phyloP scores from a whole-genome alignment of 1,140 invertebrate genomes.

The Druon quercuslanigerum region DNA sequence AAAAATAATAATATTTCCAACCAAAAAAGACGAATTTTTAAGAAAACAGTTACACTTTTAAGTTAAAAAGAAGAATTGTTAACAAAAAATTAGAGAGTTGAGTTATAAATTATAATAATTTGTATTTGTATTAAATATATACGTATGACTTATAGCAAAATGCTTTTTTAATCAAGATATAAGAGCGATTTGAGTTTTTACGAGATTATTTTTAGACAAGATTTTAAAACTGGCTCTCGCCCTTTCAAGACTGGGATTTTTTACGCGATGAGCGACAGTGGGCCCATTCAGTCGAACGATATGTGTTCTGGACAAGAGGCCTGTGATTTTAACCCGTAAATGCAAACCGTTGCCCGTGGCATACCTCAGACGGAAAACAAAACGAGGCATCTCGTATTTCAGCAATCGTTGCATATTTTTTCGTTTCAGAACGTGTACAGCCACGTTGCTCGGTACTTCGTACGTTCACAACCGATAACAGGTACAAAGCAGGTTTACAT shows the following conservation, averaged over 20 bases:
- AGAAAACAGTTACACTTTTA: too few species aligned
- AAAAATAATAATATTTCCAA: too few species aligned
- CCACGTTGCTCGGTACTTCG: background rate
- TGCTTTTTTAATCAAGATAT: background rate
- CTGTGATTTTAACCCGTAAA: constrained; percentile 24
- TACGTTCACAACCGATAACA: background rate
- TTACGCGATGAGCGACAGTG: constrained; percentile 11
- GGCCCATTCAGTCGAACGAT: constrained; percentile 6
- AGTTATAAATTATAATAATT: too few species aligned
- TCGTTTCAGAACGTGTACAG: constrained; percentile 22
- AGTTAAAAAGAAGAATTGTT: too few species aligned
- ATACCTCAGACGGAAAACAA: constrained; percentile 16
- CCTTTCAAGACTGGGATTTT: constrained; percentile 3
- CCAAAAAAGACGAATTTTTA: too few species aligned
- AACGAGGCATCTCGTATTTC: constrained; percentile 23
- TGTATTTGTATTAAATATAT: too few species aligned
- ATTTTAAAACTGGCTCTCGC: background rate
- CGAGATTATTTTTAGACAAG: background rate
- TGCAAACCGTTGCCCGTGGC: constrained; percentile 15
- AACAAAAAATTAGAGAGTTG: too few species aligned
- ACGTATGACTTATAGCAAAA: background rate
- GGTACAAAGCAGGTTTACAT: constrained; percentile 1
- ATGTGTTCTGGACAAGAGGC: constrained; percentile 1
- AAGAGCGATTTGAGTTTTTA: too few species aligned
- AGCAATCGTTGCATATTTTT: constrained; percentile 31